Base-by-base conservation (phyloP, 2,888 invertebrate species). In the Drosophila neotestacea region DNA sequence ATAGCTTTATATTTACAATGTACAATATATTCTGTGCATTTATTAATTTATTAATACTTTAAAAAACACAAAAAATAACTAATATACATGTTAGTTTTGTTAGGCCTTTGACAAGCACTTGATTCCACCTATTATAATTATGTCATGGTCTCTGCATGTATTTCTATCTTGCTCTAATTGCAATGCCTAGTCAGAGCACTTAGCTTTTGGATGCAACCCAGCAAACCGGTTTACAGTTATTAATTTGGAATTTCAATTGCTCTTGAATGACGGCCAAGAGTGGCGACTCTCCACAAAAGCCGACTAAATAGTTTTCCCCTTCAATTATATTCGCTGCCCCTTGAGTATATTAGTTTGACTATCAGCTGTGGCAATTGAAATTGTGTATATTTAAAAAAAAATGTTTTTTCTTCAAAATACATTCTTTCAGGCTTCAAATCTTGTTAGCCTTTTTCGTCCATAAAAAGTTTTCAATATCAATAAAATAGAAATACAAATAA, bases 181-280 rank as follows among this genome's bases (percentile, higher is more conserved):
- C 42, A n/a, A n/a, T 22, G 73, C 73, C 77, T 77, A 27, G 77
- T 64, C 6, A 7, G 4, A 36, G 47, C 39, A 41, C 50, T 60
- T 27, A 22, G 30, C 28, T 52, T 56, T 56, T 61, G 58, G 59
- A 48, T 50, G 58, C 16, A 4, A 6, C 34, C 62, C 70, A 62
- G 46, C 41, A 41, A 44, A 28, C 34, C 9, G 34, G 27, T 36
- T 22, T 22, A 27, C 47, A 44, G n/a, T 62, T 69, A 70, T 66
- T 63, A 72, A 55, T 69, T 65, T 65, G 47, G 30, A 34, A 61
- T 59, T 75, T 69, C 62, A 78, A 70, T 78, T 78, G 68, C 62
- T 70, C 64, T 86, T 86, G 78, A 81, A 51, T 55, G 59, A 52
- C 60, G 38, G 79, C 81, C 85, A 82, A 85, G 44, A 61, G 34